Evolutionary conservation across 2,888 invertebrate genomes (phyloP), one percentile per base, ranked within the genome.

Genomic region (Macroteleia sp.): DNA sequence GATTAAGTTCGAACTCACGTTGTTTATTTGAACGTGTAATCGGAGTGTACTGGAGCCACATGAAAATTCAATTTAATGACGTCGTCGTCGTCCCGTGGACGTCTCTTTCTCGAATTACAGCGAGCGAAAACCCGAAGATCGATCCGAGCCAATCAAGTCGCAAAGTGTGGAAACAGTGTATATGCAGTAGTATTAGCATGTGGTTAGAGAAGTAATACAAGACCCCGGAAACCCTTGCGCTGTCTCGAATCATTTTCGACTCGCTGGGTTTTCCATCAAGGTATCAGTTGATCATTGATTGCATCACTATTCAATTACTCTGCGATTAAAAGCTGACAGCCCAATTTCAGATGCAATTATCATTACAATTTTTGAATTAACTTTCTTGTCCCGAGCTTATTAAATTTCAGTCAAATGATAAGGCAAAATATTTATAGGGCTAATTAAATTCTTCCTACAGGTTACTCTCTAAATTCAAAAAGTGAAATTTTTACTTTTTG

Each of bases 171-270:
- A 36, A 48, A 30, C 28, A 32, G 5, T 22, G 5, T 32, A 19
- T 10, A 19, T 8, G 36, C 25, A 3, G 14, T 9, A 20, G 36
- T 14, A 62, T 71, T 71, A 56, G 42, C 50, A 14, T 57, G 61
- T 44, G 70, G 61, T 70, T 46, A 12, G 25, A 39, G 22, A 56
- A 54, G 75, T 75, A 61, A 75, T 54, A 62, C 54, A 56, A 67
- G 54, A 67, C 41, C 46, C 32, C 39, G 59, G 56, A 67, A 61
- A 44, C 59, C 67, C 67, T 62, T 66, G 73, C 56, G 42, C 67
- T 67, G 56, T 48, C 41, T 25, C 50, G 28, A 67, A 75, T 69
- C 56, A 62, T 76, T 76, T 69, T 76, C 75, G 48, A 36, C 56
- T 69, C 34, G 52, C 41, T 75, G 75, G 9, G 16, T 67, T 75